Percentiles rank a stretch among this genome's conserved stretches.
Evolutionary conservation across 2,888 invertebrate genomes (phyloP).

Genomic region (Venustoraphidia nigricollis): DNA sequence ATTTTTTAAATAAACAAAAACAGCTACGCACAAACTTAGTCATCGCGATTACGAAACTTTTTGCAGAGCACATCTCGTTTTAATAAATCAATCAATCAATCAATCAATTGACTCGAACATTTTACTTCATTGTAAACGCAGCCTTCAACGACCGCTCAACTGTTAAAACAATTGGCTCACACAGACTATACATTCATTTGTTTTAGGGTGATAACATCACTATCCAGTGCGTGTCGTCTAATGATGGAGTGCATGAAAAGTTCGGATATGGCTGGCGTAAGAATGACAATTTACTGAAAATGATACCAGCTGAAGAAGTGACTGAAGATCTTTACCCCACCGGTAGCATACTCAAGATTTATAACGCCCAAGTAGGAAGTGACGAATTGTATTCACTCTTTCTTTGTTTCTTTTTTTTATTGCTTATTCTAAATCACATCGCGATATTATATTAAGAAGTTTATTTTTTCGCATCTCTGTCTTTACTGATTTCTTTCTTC

Average conservation of each 20-base stretch:
- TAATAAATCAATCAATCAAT: too few species aligned
- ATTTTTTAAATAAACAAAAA: too few species aligned
- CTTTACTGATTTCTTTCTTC: neutral
- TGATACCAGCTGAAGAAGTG: conserved; percentile 58
- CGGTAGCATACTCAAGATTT: conserved; percentile 67
- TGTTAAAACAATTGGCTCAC: neutral
- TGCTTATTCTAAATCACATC: neutral
- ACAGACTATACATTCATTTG: neutral
- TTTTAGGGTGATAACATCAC: conserved; percentile 51
- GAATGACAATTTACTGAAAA: conserved; percentile 55
- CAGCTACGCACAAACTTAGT: too few species aligned
- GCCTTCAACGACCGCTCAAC: too few species aligned
- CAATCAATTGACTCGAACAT: too few species aligned
- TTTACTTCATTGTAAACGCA: too few species aligned
- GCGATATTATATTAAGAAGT: neutral
- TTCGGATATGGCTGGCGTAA: conserved; percentile 76
- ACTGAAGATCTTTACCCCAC: conserved; percentile 77
- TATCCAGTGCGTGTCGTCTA: conserved; percentile 53
- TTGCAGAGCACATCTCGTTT: too few species aligned
- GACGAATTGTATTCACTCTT: neutral
- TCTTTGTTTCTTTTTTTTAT: neutral
- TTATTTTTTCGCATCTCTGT: neutral
- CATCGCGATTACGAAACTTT: too few species aligned
- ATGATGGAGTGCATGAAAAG: conserved; percentile 43
- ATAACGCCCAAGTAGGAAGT: conserved; percentile 50